Conservation (phyloP, 2,797 vertebrate species). For the Thamnophis elegans region DNA sequence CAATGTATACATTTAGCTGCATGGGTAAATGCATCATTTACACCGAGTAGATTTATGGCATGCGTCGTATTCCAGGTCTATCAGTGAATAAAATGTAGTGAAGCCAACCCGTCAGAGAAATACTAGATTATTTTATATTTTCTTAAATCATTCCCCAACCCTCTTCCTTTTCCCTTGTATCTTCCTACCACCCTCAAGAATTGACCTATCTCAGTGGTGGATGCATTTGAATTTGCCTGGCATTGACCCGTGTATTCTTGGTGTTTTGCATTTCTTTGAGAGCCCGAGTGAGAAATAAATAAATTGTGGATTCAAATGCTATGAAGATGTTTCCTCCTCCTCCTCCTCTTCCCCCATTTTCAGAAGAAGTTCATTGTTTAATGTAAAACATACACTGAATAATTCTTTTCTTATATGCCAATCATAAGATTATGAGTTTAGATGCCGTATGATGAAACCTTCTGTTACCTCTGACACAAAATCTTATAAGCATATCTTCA, state of each 20-base stretch:
- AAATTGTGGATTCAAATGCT: constrained; percentile 51
- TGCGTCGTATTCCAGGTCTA: constrained; percentile 34
- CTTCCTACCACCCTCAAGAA: constrained; percentile 21
- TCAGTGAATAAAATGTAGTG: constrained; percentile 55
- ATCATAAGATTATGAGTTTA: constrained; percentile 46
- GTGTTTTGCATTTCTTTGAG: constrained; percentile 65
- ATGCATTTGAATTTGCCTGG: constrained; percentile 59
- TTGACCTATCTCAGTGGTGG: constrained; percentile 55
- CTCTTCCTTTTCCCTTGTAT: background rate
- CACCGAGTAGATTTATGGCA: constrained; percentile 52
- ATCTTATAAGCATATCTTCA: background rate
- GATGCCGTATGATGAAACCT: constrained; percentile 40
- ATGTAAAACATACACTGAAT: constrained; percentile 35
- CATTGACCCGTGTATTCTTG: constrained; percentile 56
- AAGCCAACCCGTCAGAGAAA: constrained; percentile 47
- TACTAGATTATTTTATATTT: constrained; percentile 48
- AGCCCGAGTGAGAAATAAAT: constrained; percentile 57
- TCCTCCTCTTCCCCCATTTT: constrained; percentile 34
- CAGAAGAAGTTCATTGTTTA: background rate
- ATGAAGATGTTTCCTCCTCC: constrained; percentile 45
- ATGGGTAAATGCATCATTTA: constrained; percentile 61
- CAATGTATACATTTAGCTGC: constrained; percentile 63
- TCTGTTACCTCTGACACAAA: background rate
- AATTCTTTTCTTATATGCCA: constrained; percentile 48
- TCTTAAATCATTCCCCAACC: constrained; percentile 34